A percentile compares a stretch with the other conserved stretches of the same genome.
These are phyloP conservation scores for Bursaphelenchus okinawaensis DNA, from an alignment of 2,888 invertebrate genomes.

Conservation along the genomic window DNA sequence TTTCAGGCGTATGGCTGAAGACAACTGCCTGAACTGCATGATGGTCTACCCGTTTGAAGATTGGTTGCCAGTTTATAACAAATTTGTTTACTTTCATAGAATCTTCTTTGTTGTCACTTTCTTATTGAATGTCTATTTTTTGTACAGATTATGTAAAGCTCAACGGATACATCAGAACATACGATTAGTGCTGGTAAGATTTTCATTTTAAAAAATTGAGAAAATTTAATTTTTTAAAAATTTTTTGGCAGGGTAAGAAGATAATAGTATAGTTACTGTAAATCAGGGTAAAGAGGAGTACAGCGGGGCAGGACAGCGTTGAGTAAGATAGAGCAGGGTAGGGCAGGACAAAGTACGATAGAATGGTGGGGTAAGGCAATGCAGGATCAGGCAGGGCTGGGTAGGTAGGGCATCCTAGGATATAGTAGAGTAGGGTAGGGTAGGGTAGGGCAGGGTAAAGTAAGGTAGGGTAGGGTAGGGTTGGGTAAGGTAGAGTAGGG, in stretches of 20 bases:
- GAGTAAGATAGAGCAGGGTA: too few relatives aligned
- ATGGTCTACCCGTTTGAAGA: background rate
- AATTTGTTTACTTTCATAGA: background rate
- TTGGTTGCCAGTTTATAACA: background rate
- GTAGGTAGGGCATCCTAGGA: too few relatives aligned
- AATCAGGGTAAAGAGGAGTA: too few relatives aligned
- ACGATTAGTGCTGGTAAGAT: background rate
- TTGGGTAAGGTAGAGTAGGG: too few relatives aligned
- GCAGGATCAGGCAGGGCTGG: too few relatives aligned
- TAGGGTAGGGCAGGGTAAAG: too few relatives aligned
- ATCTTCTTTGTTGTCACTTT: background rate
- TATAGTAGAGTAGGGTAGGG: too few relatives aligned
- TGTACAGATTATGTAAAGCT: background rate
- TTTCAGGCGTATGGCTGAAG: background rate
- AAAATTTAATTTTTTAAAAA: background rate
- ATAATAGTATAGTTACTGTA: too few relatives aligned
- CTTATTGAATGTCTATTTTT: background rate
- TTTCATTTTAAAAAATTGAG: background rate
- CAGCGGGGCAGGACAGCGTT: too few relatives aligned
- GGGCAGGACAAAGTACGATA: too few relatives aligned
- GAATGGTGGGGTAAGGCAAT: too few relatives aligned
- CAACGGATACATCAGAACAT: background rate
- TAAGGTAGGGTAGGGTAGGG: too few relatives aligned
- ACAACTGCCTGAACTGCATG: background rate
- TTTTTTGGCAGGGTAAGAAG: background rate